Evolutionary conservation across 2,888 invertebrate species (phyloP).

Genomic region (Epinotia nisella): DNA sequence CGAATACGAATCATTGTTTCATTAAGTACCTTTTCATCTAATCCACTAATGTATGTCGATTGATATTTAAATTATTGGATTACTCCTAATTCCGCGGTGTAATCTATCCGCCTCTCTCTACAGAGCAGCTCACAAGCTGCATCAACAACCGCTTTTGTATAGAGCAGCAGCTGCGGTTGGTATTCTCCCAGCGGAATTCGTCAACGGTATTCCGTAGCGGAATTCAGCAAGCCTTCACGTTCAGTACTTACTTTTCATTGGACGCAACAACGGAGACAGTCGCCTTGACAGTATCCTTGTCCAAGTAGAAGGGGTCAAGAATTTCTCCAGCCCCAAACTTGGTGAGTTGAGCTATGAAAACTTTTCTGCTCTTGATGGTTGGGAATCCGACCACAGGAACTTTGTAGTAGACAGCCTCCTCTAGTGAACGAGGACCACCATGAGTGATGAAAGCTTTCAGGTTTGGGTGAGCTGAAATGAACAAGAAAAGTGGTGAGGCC

Average conservation of each 20-base stretch:
- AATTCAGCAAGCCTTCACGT: no score
- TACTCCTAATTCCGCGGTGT: no score
- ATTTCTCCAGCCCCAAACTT: conserved; percentile 71
- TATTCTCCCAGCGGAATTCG: not conserved
- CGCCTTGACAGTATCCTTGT: conserved; percentile 66
- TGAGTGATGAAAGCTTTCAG: conserved; percentile 76
- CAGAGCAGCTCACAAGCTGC: no score
- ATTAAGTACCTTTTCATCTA: not conserved
- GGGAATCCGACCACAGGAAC: conserved; percentile 77
- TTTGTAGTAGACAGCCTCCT: conserved; percentile 76
- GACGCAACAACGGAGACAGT: conserved; percentile 61
- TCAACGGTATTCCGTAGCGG: no score
- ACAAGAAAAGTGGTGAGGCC: not conserved
- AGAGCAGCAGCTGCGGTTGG: no score
- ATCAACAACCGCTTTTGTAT: no score
- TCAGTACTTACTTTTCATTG: conserved; percentile 64
- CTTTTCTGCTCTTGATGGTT: conserved; percentile 65
- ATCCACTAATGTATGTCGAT: no score
- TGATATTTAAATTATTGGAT: no score
- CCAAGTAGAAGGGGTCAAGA: conserved; percentile 68
- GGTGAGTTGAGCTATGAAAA: conserved; percentile 71
- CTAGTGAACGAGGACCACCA: conserved; percentile 76
- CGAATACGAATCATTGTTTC: not conserved
- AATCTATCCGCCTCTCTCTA: no score
- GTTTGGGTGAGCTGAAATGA: conserved; percentile 71